phyloP scores from a whole-genome alignment of 2,888 invertebrate genomes.

The Drosophila suboccidentalis region DNA sequence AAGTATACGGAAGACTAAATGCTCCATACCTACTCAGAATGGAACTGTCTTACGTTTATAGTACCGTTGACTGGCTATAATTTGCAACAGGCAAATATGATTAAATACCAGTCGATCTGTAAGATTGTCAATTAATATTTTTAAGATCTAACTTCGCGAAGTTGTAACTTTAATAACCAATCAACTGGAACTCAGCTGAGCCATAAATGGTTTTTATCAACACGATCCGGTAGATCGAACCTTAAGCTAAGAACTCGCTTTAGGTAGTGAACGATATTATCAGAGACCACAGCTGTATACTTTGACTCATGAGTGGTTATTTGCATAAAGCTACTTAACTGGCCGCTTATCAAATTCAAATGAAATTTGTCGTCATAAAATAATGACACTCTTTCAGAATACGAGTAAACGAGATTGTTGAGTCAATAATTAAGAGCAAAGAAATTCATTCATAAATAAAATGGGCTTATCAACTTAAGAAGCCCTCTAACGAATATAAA shows the following conservation, averaged over 20 bases:
- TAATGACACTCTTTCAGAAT: too few species aligned
- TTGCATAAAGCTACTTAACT: not conserved
- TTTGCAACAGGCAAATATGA: conserved; percentile 56
- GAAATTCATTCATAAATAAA: too few species aligned
- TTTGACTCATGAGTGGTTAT: not conserved
- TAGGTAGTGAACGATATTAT: conserved; percentile 27
- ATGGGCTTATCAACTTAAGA: too few species aligned
- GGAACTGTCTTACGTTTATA: conserved; percentile 19
- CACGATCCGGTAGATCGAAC: conserved; percentile 9
- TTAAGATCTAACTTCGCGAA: too few species aligned
- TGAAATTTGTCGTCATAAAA: too few species aligned
- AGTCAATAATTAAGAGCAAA: too few species aligned
- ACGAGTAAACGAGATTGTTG: too few species aligned
- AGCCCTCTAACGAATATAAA: too few species aligned
- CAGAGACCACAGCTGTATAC: too few species aligned
- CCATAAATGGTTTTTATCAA: conserved; percentile 10
- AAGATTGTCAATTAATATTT: not conserved
- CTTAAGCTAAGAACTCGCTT: not conserved
- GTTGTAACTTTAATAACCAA: too few species aligned
- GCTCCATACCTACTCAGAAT: not conserved
- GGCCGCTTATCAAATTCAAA: conserved; percentile 7
- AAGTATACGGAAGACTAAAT: not conserved
- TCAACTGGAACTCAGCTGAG: too few species aligned
- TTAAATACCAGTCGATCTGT: conserved; percentile 32
- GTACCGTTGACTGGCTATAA: conserved; percentile 37